A percentile compares a stretch with the other conserved stretches of the same genome.
Conservation (phyloP, 2,797 vertebrate species). For the Setipinna tenuifilis region DNA sequence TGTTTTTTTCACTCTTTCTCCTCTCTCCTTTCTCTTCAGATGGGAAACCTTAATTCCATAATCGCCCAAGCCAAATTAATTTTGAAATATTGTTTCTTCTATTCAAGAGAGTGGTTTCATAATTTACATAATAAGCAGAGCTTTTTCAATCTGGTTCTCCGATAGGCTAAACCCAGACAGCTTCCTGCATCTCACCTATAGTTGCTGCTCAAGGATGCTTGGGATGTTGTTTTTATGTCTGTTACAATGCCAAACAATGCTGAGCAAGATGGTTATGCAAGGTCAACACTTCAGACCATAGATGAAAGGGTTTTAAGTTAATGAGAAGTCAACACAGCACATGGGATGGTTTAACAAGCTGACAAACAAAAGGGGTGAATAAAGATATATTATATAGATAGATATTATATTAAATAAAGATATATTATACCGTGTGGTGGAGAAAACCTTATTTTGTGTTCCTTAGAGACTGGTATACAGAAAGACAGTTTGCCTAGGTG, state of each 20-base stretch:
- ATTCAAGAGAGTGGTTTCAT: conserved; percentile 37
- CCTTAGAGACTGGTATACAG: neutral
- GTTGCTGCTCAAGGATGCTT: neutral
- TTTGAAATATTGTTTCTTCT: conserved; percentile 29
- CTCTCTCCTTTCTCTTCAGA: neutral
- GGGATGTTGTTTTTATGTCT: neutral
- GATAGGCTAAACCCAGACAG: neutral
- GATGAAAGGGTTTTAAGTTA: neutral
- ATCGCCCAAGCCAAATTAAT: conserved; percentile 44
- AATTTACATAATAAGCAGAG: conserved; percentile 48
- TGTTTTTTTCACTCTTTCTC: neutral
- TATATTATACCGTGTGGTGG: neutral
- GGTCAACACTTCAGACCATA: neutral
- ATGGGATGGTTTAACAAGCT: neutral
- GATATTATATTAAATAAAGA: no score
- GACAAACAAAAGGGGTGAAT: neutral
- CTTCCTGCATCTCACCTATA: neutral
- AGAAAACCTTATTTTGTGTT: no score
- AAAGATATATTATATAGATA: no score
- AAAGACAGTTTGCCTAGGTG: neutral
- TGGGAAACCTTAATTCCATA: conserved; percentile 43
- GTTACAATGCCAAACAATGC: neutral
- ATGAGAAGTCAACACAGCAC: neutral
- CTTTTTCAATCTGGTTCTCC: conserved; percentile 30
- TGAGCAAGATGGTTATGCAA: neutral